A percentile compares a stretch with the other conserved stretches of the same genome.
phyloP scores from a whole-genome alignment of 2,888 invertebrate species.

The Ormia ochracea region DNA sequence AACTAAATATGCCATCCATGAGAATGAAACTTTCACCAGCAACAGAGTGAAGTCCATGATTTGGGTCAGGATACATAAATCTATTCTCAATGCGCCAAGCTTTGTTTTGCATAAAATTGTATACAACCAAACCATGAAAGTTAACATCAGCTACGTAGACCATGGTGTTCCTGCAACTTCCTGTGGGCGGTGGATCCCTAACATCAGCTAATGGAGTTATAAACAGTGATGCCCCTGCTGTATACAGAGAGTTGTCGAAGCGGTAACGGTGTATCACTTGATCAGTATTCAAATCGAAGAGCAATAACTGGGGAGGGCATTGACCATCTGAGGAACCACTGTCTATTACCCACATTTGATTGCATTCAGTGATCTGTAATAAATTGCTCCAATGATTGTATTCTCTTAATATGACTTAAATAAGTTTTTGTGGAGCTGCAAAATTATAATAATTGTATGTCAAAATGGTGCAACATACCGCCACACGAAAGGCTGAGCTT shows the following conservation, averaged over 20 bases:
- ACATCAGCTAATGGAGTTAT: slow-evolving; percentile 78
- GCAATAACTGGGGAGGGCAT: slow-evolving; percentile 85
- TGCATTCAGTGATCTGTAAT: slow-evolving; percentile 80
- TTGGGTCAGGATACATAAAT: slow-evolving; percentile 80
- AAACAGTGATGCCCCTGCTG: slow-evolving; percentile 69
- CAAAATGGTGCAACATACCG: too few species aligned
- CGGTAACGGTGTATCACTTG: slow-evolving; percentile 77
- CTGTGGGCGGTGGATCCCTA: slow-evolving; percentile 75
- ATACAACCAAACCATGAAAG: slow-evolving; percentile 80
- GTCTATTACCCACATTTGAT: slow-evolving; percentile 83
- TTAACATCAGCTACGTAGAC: slow-evolving; percentile 82
- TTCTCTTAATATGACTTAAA: too few species aligned
- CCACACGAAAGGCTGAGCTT: slow-evolving; percentile 85
- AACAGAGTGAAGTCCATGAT: slow-evolving; percentile 79
- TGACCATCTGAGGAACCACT: slow-evolving; percentile 79
- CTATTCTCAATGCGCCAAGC: slow-evolving; percentile 81
- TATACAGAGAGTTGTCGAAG: slow-evolving; percentile 68
- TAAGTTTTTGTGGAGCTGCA: too few species aligned
- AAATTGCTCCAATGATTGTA: too few species aligned
- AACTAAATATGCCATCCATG: slow-evolving; percentile 83
- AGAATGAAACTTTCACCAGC: slow-evolving; percentile 80
- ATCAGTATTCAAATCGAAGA: slow-evolving; percentile 83
- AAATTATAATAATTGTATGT: too few species aligned
- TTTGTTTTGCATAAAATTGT: slow-evolving; percentile 77
- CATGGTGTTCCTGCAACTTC: slow-evolving; percentile 79